Conservation (phyloP, 2,797 vertebrate genomes). For the Ptychadena robeensis region DNA sequence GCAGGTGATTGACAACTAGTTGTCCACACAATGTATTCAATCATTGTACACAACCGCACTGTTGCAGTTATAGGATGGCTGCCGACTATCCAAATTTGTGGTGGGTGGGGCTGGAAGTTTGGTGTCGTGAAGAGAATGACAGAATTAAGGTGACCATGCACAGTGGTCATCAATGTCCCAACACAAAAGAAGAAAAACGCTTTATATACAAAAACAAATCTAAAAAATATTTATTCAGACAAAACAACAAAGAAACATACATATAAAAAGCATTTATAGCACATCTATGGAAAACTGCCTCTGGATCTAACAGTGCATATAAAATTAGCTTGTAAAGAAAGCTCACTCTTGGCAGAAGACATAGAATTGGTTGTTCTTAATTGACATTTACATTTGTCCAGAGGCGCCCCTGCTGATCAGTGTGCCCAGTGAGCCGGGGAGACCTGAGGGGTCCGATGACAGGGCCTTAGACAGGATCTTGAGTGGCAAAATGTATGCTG, state of each 20-base stretch:
- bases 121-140: too few species aligned
- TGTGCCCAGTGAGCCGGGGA: not conserved
- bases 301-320: not conserved
- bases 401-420: not conserved
- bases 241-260: conserved; percentile 1
- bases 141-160: too few species aligned
- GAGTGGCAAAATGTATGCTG: not conserved
- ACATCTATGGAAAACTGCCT: not conserved
- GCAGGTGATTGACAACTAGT: too few species aligned
- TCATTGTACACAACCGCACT: too few species aligned
- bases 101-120: too few species aligned
- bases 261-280: conserved; percentile 16
- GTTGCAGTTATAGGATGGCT: too few species aligned
- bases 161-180: too few species aligned
- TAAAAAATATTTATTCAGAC: conserved; percentile 38
- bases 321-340: not conserved
- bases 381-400: not conserved
- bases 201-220: conserved; percentile 29
- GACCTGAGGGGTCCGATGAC: not conserved
- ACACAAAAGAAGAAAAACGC: not conserved
- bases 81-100: too few species aligned
- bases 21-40: too few species aligned
- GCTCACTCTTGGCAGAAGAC: not conserved
- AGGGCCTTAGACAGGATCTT: not conserved
- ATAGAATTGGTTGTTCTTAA: not conserved